Evolutionary conservation across 2,888 invertebrate genomes (phyloP).

Genomic region (Ectemnius lituratus): DNA sequence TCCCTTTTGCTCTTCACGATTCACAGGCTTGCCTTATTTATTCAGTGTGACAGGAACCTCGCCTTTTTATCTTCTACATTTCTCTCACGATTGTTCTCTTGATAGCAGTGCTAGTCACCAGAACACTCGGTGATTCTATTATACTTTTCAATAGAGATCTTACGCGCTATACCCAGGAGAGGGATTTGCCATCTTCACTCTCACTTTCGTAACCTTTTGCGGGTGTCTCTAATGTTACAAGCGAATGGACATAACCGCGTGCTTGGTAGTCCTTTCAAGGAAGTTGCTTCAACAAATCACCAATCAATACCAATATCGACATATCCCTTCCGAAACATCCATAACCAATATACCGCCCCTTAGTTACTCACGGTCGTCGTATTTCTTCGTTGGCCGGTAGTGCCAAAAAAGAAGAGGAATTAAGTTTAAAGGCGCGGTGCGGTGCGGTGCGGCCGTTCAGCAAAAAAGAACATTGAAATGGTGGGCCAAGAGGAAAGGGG

Average conservation of each 20-base stretch:
- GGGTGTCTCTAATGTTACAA: too few species aligned
- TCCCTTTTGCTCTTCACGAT: background rate
- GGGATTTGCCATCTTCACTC: background rate
- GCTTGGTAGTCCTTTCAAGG: background rate
- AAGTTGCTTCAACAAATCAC: conserved; percentile 22
- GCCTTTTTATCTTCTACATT: background rate
- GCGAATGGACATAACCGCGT: background rate
- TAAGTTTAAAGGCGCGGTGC: conserved; percentile 30
- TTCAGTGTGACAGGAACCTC: background rate
- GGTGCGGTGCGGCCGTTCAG: background rate
- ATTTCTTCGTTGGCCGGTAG: background rate
- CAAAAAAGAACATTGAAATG: conserved; percentile 17
- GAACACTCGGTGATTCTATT: background rate
- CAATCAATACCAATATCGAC: conserved; percentile 48
- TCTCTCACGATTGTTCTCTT: background rate
- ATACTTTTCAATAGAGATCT: background rate
- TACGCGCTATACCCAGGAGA: background rate
- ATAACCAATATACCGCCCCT: background rate
- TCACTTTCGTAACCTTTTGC: background rate
- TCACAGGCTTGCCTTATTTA: conserved; percentile 16
- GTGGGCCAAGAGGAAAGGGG: conserved; percentile 38
- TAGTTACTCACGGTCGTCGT: too few species aligned
- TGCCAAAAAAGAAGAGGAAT: conserved; percentile 20
- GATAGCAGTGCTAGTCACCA: background rate
- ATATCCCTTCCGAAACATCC: conserved; percentile 22